phyloP scores from a whole-genome alignment of 2,797 vertebrate genomes.

The Hydrolagus colliei region DNA sequence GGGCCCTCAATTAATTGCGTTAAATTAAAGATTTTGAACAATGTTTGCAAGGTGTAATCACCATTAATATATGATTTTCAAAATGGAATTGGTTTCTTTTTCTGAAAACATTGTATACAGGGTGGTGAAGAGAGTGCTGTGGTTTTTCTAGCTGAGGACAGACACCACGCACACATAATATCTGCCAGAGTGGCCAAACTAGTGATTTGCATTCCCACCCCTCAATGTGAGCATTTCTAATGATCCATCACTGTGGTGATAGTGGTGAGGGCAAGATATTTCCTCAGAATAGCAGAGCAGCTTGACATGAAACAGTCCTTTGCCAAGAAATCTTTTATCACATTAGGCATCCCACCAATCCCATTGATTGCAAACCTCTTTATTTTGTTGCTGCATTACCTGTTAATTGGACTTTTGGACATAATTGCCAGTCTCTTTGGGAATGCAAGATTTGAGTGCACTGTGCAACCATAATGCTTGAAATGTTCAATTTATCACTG shows the following conservation, averaged over 20 bases:
- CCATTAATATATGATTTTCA: no score
- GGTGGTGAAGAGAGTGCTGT: no score
- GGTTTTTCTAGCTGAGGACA: no score
- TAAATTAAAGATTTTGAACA: no score
- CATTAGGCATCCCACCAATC: not conserved
- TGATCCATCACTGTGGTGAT: constrained; percentile 9
- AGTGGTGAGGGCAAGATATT: not conserved
- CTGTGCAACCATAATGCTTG: not conserved
- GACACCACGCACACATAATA: no score
- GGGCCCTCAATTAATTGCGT: no score
- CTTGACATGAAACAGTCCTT: not conserved
- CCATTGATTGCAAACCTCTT: constrained; percentile 5
- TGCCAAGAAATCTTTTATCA: not conserved
- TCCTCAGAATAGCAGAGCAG: not conserved
- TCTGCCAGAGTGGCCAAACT: not conserved
- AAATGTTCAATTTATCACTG: constrained; percentile 20
- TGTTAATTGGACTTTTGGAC: constrained; percentile 7
- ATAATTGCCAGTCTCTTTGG: constrained; percentile 16
- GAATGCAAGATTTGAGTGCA: not conserved
- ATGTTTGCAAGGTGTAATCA: no score
- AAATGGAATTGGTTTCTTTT: no score
- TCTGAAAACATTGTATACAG: no score
- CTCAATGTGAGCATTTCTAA: not conserved
- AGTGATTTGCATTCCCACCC: constrained; percentile 13
- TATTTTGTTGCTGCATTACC: constrained; percentile 18